A percentile compares a stretch with the other conserved stretches of the same genome.
Evolutionary conservation across 92 coral and sea anemone genomes (phyloP).

Genomic region (Zoanthus solanderi): DNA sequence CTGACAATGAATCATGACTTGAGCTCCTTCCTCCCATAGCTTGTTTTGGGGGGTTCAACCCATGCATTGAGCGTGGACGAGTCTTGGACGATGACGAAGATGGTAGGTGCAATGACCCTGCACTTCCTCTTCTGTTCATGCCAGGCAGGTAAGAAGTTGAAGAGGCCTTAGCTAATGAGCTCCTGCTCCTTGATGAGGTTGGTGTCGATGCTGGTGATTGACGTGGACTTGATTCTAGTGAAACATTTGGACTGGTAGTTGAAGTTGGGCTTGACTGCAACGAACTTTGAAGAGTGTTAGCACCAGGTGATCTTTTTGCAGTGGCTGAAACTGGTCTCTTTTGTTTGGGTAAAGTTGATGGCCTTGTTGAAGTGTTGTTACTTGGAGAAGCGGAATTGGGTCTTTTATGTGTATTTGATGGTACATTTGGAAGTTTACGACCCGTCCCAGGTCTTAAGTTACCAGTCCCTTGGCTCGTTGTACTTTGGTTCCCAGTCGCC

Average conservation of each 20-base stretch:
- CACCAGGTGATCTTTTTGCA: constrained; percentile 58
- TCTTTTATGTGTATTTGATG: constrained; percentile 70
- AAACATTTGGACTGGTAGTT: constrained; percentile 65
- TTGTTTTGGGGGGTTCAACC: constrained; percentile 45
- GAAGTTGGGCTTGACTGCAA: constrained; percentile 66
- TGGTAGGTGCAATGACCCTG: constrained; percentile 62
- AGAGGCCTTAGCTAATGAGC: constrained; percentile 55
- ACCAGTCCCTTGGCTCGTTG: constrained; percentile 23
- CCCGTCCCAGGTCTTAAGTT: constrained; percentile 80
- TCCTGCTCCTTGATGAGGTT: constrained; percentile 57
- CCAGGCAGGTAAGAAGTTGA: constrained; percentile 65
- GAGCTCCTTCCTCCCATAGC: constrained; percentile 61
- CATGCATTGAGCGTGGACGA: constrained; percentile 57
- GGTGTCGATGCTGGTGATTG: constrained; percentile 76
- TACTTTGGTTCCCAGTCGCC: constrained; percentile 55
- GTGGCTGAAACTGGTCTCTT: constrained; percentile 65
- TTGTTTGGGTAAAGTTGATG: constrained; percentile 76
- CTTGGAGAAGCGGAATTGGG: constrained; percentile 69
- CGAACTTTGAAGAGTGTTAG: constrained; percentile 29
- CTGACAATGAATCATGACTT: constrained; percentile 69
- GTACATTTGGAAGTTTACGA: constrained; percentile 88
- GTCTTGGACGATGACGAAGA: constrained; percentile 75
- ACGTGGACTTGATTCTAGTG: constrained; percentile 78
- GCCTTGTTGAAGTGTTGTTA: constrained; percentile 48
- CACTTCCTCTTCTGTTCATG: constrained; percentile 60